Evolutionary conservation across 2,113 vertebrate species (phyloP).

Genomic region (Merops nubicus): DNA sequence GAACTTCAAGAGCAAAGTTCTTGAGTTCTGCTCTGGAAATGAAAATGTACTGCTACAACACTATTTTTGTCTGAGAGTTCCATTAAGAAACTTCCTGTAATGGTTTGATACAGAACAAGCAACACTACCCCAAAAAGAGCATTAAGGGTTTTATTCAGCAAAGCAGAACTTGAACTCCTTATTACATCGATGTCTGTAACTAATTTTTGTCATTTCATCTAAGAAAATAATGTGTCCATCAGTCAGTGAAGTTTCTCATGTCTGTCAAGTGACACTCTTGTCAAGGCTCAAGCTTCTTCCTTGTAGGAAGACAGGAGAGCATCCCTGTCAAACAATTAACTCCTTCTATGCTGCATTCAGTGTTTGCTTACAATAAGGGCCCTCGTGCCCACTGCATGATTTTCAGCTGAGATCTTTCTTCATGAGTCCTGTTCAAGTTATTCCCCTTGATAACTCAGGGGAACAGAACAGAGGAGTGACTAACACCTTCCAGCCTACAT

Average conservation of each 20-base stretch:
- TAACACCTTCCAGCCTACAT: background rate
- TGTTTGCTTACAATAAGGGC: background rate
- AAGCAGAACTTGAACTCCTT: background rate
- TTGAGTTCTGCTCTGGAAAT: background rate
- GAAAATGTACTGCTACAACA: background rate
- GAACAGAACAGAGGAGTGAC: background rate
- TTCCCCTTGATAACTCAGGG: background rate
- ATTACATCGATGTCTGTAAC: accelerated
- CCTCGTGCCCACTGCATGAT: background rate
- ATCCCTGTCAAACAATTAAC: background rate
- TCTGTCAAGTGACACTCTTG: background rate
- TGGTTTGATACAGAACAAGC: background rate
- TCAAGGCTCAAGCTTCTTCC: background rate
- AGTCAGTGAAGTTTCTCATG: background rate
- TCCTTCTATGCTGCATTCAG: background rate
- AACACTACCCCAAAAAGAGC: background rate
- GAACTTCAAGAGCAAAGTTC: background rate
- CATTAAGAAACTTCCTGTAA: background rate
- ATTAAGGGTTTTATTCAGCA: background rate
- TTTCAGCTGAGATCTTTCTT: background rate
- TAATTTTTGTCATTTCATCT: background rate
- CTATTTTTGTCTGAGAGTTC: background rate
- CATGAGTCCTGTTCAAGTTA: background rate
- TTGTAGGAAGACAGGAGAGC: background rate
- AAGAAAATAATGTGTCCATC: background rate